A percentile compares a stretch with the other conserved stretches of the same genome.
These are phyloP conservation scores for Araneus ventricosus DNA, from an alignment of 1,140 invertebrate species.

Conservation along the genomic window DNA sequence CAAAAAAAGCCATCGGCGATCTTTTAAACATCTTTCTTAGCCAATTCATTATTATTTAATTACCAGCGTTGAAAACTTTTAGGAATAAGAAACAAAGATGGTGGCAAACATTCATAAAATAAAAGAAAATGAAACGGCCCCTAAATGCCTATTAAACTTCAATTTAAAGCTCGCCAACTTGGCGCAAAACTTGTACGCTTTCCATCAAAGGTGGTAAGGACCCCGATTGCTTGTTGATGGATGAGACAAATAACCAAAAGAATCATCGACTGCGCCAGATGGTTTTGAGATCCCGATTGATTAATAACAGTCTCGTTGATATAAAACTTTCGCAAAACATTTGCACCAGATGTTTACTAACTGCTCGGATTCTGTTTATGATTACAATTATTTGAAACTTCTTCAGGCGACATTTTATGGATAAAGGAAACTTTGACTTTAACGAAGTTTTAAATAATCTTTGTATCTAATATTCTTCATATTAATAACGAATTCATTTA, in stretches of 20 bases:
- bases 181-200: background rate
- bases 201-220: background rate
- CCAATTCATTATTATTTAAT: background rate
- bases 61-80: background rate
- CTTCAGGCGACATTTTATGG: background rate
- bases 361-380: background rate
- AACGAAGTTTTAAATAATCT: background rate
- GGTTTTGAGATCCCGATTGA: slow-evolving; percentile 21
- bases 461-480: background rate
- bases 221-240: slow-evolving; percentile 36
- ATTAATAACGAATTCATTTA: no score
- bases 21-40: background rate
- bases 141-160: slow-evolving; percentile 24
- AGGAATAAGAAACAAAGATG: background rate
- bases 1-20: background rate
- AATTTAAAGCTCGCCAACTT: slow-evolving; percentile 26
- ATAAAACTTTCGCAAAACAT: slow-evolving; percentile 39
- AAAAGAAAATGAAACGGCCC: background rate
- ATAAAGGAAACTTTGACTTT: background rate
- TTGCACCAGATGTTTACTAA: slow-evolving; percentile 23
- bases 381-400: slow-evolving; percentile 3
- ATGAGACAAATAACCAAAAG: slow-evolving; percentile 43
- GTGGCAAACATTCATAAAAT: background rate
- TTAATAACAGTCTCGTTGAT: background rate
- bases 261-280: slow-evolving; percentile 43